These are phyloP conservation scores for Ptychochromis oligacanthus DNA, from an alignment of 2,113 vertebrate species.

Conservation along the genomic window DNA sequence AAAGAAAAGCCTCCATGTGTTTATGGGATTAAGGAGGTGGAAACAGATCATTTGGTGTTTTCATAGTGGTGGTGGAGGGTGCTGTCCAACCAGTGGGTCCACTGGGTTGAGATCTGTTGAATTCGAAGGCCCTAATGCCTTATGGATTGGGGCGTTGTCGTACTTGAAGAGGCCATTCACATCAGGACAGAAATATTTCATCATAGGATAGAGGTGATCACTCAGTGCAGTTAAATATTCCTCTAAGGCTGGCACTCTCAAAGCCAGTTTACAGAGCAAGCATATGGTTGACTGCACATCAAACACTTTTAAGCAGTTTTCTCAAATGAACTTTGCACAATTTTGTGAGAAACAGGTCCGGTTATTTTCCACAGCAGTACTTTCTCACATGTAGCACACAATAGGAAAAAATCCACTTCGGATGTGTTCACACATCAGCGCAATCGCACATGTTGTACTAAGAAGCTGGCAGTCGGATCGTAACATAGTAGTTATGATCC, in stretches of 20 bases:
- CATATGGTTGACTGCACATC: not conserved
- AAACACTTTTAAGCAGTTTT: not conserved
- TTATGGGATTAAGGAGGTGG: not conserved
- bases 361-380: not conserved
- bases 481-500: too few species aligned
- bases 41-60: not conserved
- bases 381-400: not conserved
- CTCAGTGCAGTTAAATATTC: not conserved
- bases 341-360: not conserved
- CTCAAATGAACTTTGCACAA: not conserved
- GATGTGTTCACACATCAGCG: not conserved
- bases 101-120: not conserved
- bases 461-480: not conserved
- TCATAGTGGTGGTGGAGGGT: not conserved
- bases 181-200: not conserved
- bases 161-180: not conserved
- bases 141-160: not conserved
- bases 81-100: not conserved
- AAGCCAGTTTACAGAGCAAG: not conserved
- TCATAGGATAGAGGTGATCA: not conserved
- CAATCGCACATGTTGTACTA: not conserved
- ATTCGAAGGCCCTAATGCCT: not conserved
- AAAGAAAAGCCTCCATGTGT: not conserved
- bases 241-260: not conserved
- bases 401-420: not conserved